phyloP scores from a whole-genome alignment of 2,888 invertebrate genomes.

The Globia sparganii region DNA sequence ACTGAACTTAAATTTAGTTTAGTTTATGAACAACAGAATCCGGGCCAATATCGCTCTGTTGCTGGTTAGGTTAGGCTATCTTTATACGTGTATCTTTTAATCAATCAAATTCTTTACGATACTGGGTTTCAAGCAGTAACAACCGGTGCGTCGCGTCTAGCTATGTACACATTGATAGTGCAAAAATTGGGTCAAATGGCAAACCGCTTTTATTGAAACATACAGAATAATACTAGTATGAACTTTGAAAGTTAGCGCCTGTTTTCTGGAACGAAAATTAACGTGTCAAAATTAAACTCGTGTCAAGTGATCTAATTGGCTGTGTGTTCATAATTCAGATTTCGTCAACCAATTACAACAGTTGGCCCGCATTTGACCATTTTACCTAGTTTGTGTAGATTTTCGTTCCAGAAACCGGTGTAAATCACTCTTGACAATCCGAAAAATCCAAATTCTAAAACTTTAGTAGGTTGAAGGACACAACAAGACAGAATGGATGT shows the following conservation, averaged over 20 bases:
- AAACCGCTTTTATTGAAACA: neutral
- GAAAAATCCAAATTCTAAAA: no score
- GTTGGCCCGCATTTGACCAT: neutral
- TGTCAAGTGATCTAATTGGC: neutral
- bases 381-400: neutral
- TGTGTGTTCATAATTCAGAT: neutral
- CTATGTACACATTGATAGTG: neutral
- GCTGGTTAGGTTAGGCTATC: neutral
- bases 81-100: neutral
- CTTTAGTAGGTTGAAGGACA: neutral
- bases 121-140: slow-evolving; percentile 1
- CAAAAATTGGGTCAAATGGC: slow-evolving; percentile 1
- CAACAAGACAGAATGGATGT: neutral
- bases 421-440: neutral
- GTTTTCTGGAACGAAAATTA: neutral
- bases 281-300: neutral
- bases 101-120: neutral
- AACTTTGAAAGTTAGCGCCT: neutral
- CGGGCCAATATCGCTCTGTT: neutral
- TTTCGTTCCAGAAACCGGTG: neutral
- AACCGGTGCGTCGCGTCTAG: neutral
- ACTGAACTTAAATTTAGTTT: no score
- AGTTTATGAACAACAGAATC: no score
- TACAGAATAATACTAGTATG: neutral
- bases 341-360: neutral